phyloP scores from a whole-genome alignment of 1,140 invertebrate species.

The Caenorhabditis brenneri region DNA sequence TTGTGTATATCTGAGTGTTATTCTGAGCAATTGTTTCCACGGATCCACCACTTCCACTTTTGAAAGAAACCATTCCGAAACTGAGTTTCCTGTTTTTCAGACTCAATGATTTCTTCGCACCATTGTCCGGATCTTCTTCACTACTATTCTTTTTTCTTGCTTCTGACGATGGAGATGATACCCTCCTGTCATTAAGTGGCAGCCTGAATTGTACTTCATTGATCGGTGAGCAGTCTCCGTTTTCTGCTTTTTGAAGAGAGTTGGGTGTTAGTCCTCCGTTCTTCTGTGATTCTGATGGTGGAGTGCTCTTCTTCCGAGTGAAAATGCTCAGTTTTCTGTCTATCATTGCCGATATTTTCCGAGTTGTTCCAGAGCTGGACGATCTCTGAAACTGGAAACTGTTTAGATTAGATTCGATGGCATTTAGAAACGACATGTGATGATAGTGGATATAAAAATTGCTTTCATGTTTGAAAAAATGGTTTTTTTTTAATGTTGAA shows the following conservation, averaged over 20 bases:
- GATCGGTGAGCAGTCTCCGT: conserved; percentile 65
- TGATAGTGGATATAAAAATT: no score
- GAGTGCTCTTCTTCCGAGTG: conserved; percentile 69
- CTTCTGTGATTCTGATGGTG: conserved; percentile 44
- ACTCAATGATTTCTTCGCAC: conserved; percentile 54
- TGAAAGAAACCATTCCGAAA: conserved; percentile 72
- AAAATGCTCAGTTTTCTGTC: conserved; percentile 70
- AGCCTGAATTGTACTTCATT: conserved; percentile 58
- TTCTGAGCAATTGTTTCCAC: conserved; percentile 70
- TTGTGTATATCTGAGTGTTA: conserved; percentile 80
- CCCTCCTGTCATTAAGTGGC: conserved; percentile 16
- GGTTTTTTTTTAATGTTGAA: neutral
- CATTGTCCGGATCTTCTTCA: conserved; percentile 58
- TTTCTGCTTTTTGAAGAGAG: conserved; percentile 12
- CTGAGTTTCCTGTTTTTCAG: conserved; percentile 59
- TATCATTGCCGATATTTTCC: conserved; percentile 71
- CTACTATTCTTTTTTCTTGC: conserved; percentile 56
- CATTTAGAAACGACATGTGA: neutral
- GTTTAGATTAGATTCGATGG: neutral
- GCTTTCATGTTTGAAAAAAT: no score
- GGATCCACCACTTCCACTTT: conserved; percentile 69
- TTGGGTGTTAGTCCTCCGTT: conserved; percentile 4
- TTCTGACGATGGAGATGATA: conserved; percentile 33
- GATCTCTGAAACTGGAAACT: conserved; percentile 63
- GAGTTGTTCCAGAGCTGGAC: conserved; percentile 68